Evolutionary conservation across 2,797 vertebrate species (phyloP), one percentile per base, ranked within the genome.

Genomic region (Lepus oiostolus): DNA sequence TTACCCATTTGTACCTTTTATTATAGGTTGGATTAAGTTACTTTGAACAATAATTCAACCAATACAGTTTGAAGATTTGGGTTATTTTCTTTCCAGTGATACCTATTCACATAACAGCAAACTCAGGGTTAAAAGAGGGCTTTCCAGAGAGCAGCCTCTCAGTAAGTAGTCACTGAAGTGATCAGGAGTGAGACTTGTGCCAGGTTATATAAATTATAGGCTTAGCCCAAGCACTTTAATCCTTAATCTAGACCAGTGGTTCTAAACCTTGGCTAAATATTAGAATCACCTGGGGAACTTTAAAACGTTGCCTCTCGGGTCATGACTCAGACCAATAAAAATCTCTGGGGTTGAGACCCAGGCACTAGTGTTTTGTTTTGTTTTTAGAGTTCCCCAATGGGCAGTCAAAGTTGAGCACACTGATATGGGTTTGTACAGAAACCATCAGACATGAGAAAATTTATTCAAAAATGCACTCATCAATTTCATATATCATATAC

Each of bases 171-270:
- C 54, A 70, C 8, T 50, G 84, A 82, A 65, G 10, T 83, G 32
- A 38, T 9, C 52, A 13, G 17, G 77, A 79, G n/a, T 72, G 21
- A 68, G 11, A n/a, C 16, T 81, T 83, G 75, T 42, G 17, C 47
- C 60, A 80, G 63, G 71, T 86, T 77, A 83, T 79, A 83, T 89
- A 95, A 96, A 91, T 80, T 75, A 95, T 1, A 86, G 24, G 28
- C 16, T 96, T 95, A 94, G 42, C 11, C 22, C 52, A 83, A 60
- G 60, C 54, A 89, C 68, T 92, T 80, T 94, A 92, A 88, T 83
- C 52, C 75, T 91, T 91, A 75, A 91, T 94, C 80, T 86, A 89
- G 71, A 84, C 60, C 87, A 83, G 50, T 42, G 47, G 32, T 89
- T 94, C 89, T 79, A 86, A 94, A 86, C 38, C 22, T 74, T 85